A percentile compares a stretch with the other conserved stretches of the same genome.
These are phyloP conservation scores for Vireo griseus DNA, from an alignment of 2,797 vertebrate genomes.

Conservation along the genomic window DNA sequence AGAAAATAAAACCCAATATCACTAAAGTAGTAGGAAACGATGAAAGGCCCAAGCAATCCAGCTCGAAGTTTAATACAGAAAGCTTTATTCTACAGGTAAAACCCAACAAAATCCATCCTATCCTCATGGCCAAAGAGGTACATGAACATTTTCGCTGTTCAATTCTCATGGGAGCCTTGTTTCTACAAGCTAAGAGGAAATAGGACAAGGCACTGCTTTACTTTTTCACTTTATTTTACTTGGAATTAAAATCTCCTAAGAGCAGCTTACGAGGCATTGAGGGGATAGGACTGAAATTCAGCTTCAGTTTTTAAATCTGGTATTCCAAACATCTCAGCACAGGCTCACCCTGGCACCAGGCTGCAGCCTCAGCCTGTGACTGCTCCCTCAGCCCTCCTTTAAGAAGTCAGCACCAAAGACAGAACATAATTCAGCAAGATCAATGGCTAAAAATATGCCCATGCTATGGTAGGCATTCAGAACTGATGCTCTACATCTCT, in stretches of 20 bases:
- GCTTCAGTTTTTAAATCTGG: neutral
- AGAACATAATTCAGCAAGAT: neutral
- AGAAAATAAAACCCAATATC: neutral
- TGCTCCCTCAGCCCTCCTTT: neutral
- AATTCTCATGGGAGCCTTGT: neutral
- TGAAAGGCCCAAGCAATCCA: neutral
- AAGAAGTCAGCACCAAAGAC: neutral
- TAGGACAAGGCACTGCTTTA: neutral
- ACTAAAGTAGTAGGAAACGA: neutral
- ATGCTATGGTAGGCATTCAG: neutral
- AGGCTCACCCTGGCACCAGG: neutral
- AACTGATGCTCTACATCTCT: neutral
- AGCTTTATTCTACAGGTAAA: neutral
- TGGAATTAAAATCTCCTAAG: neutral
- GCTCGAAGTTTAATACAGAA: neutral
- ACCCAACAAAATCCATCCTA: neutral
- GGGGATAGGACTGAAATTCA: neutral
- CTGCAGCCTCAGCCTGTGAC: neutral
- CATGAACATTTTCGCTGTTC: neutral
- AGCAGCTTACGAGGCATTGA: neutral
- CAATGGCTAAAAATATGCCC: neutral
- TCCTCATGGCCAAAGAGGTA: neutral
- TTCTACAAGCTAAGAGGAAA: neutral
- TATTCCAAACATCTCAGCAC: neutral
- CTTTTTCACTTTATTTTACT: neutral